Evolutionary conservation across 1,140 invertebrate species (phyloP).

Genomic region (Contarinia nasturtii): DNA sequence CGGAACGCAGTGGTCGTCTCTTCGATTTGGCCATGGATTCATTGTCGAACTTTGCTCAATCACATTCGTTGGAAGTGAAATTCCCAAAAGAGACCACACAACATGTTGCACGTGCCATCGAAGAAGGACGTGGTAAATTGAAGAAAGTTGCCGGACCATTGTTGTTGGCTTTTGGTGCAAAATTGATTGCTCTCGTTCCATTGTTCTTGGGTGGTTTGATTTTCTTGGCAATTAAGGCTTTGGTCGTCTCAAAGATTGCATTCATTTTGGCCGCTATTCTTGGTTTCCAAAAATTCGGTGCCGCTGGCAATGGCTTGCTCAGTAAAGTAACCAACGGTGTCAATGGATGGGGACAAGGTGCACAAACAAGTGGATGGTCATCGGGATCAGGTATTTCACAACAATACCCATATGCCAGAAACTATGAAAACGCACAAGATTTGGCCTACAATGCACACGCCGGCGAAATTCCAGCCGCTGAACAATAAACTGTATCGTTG

Average conservation of each 20-base stretch:
- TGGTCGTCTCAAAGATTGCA: conserved; percentile 54
- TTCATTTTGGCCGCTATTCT: conserved; percentile 45
- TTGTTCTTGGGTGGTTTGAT: conserved; percentile 44
- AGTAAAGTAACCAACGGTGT: conserved; percentile 15
- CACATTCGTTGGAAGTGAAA: conserved; percentile 37
- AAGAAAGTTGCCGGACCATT: conserved; percentile 49
- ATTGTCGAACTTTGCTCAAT: conserved; percentile 30
- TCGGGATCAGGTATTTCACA: conserved; percentile 17
- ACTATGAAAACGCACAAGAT: conserved; percentile 32
- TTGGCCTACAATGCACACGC: conserved; percentile 38
- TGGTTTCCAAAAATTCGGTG: conserved; percentile 42
- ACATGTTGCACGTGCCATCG: conserved; percentile 31
- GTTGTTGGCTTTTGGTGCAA: conserved; percentile 40
- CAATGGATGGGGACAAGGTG: conserved; percentile 14
- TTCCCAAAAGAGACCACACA: conserved; percentile 30
- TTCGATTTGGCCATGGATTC: conserved; percentile 32
- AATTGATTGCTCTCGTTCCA: conserved; percentile 45
- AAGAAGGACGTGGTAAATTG: conserved; percentile 49
- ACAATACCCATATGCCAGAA: conserved; percentile 35
- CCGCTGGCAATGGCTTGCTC: conserved; percentile 24
- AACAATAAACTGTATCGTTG: too few relatives aligned
- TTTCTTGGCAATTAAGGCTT: conserved; percentile 50
- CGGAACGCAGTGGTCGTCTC: conserved; percentile 29
- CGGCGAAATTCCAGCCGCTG: conserved; percentile 1
- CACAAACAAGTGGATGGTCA: conserved; percentile 11